Evolutionary conservation across 2,797 vertebrate genomes (phyloP), one percentile per base, ranked within the genome.

Genomic region (Aphelocoma californica): DNA sequence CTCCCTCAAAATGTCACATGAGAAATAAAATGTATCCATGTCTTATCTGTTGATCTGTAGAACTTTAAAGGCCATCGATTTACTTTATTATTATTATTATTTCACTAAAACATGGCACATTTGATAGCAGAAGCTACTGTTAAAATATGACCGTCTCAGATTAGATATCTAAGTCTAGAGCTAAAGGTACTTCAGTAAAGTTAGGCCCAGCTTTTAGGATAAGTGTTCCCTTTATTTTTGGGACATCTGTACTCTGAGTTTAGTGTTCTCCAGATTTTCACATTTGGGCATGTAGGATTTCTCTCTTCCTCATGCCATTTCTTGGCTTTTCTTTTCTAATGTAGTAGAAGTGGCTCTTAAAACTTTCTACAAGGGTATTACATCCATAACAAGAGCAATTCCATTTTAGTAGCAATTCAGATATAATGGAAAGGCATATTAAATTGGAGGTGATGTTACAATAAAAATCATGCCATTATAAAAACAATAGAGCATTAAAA

Each of bases 331-430:
- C 79, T 65, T 87, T 95, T 58, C 62, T 88, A 89, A 88, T 45
- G 24, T 53, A 86, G 81, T 51, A 57, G 74, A 80, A 96, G 95
- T 66, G 42, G 73, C 80, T 90, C 80, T 85, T 93, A 93, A 94
- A 96, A 91, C 50, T 95, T 96, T 87, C 80, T 94, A 72, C 81
- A 77, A 80, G 77, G 47, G 40, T 92, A 90, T 94, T 91, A 91
- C 47, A 83, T 74, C 80, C 56, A 92, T 96, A 96, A 93, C 67
- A 96, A 78, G 38, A 80, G 79, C 80, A 89, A 96, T 95, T 94
- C 80, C 42, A 89, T 81, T 97, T 97, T 95, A 97, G 86, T 93
- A 92, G 88, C 94, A 95, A 95, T 96, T 95, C 91, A 92, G 42
- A 2, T 86, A 31, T 96, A 96, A 95, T 90, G 81, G 69, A 90